Percentiles rank a stretch among this genome's conserved stretches.
Conservation (phyloP, 2,113 vertebrate genomes). For the Saccopteryx bilineata region DNA sequence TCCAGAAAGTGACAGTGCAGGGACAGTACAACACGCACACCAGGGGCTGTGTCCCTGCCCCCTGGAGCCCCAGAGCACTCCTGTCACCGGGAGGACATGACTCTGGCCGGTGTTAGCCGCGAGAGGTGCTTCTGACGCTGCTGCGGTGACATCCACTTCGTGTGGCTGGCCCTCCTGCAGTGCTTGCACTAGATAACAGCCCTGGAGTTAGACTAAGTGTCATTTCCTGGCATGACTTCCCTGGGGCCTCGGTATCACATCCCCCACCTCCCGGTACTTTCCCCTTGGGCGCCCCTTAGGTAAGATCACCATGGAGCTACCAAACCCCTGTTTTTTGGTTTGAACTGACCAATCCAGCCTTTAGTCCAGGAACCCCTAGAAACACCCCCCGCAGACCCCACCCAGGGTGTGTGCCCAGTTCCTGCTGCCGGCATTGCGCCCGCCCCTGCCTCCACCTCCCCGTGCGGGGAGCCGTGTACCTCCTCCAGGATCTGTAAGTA, state of each 20-base stretch:
- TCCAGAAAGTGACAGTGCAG: not conserved
- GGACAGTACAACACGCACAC: fast-evolving
- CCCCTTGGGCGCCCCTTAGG: not conserved
- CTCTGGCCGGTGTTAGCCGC: not conserved
- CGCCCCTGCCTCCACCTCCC: not conserved
- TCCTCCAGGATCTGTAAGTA: not conserved
- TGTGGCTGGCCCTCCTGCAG: not conserved
- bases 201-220: not conserved
- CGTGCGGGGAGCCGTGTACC: fast-evolving
- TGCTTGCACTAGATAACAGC: fast-evolving
- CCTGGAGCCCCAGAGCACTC: not conserved
- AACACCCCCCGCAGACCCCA: not conserved
- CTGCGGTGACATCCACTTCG: too few species aligned
- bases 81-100: not conserved
- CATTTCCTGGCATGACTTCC: not conserved
- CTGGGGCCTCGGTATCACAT: not conserved
- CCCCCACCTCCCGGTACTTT: too few species aligned
- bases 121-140: not conserved
- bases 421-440: fast-evolving
- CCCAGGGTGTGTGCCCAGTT: fast-evolving
- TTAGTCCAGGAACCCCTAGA: not conserved
- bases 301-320: not conserved
- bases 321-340: too few species aligned
- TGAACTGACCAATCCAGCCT: not conserved
- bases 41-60: not conserved